These are phyloP conservation scores for Myotis lucifugus DNA, from an alignment of 2,113 vertebrate genomes.

Conservation along the genomic window DNA sequence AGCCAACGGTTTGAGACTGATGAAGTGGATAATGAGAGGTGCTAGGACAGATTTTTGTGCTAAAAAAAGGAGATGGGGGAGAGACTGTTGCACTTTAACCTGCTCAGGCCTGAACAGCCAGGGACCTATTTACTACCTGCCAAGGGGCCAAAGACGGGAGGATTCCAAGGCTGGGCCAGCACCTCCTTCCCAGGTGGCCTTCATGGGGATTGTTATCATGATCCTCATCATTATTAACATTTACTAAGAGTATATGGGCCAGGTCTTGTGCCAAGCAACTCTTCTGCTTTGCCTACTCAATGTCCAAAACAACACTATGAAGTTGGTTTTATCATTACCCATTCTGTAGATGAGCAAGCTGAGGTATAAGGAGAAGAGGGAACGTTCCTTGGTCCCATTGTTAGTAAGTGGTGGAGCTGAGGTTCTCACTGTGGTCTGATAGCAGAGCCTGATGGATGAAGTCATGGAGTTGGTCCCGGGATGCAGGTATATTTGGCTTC, in stretches of 20 bases:
- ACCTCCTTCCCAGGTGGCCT: not conserved
- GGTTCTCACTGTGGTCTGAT: not conserved
- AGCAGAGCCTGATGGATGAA: too few relatives aligned
- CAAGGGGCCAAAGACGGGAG: not conserved
- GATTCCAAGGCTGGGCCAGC: not conserved
- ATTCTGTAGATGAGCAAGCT: not conserved
- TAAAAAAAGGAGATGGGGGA: constrained; percentile 38
- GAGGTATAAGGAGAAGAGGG: not conserved
- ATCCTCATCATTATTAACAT: not conserved
- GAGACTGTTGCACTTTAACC: constrained; percentile 49
- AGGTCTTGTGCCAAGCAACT: not conserved
- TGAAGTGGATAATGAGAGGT: constrained; percentile 82
- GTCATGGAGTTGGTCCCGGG: not conserved
- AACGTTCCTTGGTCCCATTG: not conserved
- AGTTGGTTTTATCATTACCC: not conserved
- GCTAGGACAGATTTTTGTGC: constrained; percentile 61
- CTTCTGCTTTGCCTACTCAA: not conserved
- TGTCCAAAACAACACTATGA: not conserved
- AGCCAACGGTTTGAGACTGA: constrained; percentile 79
- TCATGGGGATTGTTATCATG: not conserved
- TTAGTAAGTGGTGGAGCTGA: not conserved
- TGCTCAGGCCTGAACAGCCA: not conserved
- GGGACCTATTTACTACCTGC: not conserved
- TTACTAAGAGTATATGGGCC: not conserved
- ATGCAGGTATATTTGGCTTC: not conserved